Base-by-base conservation (phyloP, 2,888 invertebrate genomes). In the Geophilus truncorum region DNA sequence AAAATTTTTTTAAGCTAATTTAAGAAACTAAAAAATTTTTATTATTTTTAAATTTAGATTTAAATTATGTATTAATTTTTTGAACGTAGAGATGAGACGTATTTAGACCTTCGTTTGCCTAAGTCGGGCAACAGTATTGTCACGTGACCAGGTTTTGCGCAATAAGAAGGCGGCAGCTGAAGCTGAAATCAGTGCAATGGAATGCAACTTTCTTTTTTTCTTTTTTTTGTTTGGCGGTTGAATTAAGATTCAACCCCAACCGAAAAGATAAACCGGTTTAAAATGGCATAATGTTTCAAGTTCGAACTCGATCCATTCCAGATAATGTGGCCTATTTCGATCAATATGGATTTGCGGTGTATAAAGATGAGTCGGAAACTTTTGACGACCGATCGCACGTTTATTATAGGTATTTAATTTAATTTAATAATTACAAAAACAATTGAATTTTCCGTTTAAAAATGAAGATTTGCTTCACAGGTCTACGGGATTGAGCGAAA, bases 291-390 rank as follows among this genome's bases (percentile, higher is more conserved):
- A 70, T 70, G 70, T 70, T 70, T 28, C 70, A 23, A 25, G 25
- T 70, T 25, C 70, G 28, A 70, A 70, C 70, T 10, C 70, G 70
- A 70, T 70, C 70, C 25, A 70, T 70, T 70, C 70, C 70, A 15
- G 70, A 70, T 25, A 23, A 28, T n/a, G 70, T 70, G 12, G 25
- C 70, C 28, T 28, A 51, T 21, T 81, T 81, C 32, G 80, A 81
- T 70, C 70, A 80, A 25, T 80, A 80, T 40, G 81, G 81, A 62
- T 81, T 81, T 21, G 81, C 81, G n/a, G 78, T 81, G 9, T 81
- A 80, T 45, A 70, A 77, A 77, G 30, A 70, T 9, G 80, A 80
- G 36, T 40, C 30, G 15, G 40, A 15, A 0, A n/a, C 21, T 3
- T 36, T 7, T 12, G 36, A 80, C 21, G 77, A 77, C 18, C 12